Evolutionary conservation across 2,797 vertebrate species (phyloP), one percentile per base, ranked within the genome.

Genomic region (Coregonus suidteri): DNA sequence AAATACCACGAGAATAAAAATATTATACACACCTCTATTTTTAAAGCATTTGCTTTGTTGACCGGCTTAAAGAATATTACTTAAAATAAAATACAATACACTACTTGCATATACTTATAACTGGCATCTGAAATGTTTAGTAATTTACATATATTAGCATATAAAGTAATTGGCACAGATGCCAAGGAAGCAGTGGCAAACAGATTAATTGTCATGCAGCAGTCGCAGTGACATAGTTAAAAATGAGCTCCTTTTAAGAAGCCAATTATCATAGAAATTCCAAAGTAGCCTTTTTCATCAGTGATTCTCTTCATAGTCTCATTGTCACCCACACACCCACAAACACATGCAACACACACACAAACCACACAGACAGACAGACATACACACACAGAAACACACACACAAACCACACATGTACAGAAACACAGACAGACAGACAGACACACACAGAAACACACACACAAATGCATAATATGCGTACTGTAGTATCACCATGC

Each of bases 161-260:
- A 95, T 94, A 94, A 95, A 95, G 94, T 95, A 95, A 94, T 94
- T 94, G 93, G 93, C 93, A 94, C 94, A 95, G 94, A 94, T 94
- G 94, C 94, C 94, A 93, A 93, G 91, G 91, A 94, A 94, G 92
- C 92, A 93, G 89, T 89, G 91, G 85, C 93, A 94, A 94, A 95
- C 94, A 94, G 90, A 95, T 94, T 94, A 94, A 94, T 94, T 94
- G 94, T 95, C 93, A 93, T 93, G 90, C 88, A 94, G 89, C 92
- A 90, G 92, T 91, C 89, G 85, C 84, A 87, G 94, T 93, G 93
- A 95, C 93, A 94, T 85, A 90, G 93, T 94, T 94, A 94, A 95
- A 95, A 94, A 95, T 92, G 91, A 95, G 91, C 88, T 85, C 82
- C 90, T 94, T 94, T 93, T 93, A 94, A 94, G 90, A 90, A 91